Percentiles rank a stretch among this genome's conserved stretches.
These are phyloP conservation scores for Orussus abietinus DNA, from an alignment of 1,140 invertebrate species.

Conservation along the genomic window DNA sequence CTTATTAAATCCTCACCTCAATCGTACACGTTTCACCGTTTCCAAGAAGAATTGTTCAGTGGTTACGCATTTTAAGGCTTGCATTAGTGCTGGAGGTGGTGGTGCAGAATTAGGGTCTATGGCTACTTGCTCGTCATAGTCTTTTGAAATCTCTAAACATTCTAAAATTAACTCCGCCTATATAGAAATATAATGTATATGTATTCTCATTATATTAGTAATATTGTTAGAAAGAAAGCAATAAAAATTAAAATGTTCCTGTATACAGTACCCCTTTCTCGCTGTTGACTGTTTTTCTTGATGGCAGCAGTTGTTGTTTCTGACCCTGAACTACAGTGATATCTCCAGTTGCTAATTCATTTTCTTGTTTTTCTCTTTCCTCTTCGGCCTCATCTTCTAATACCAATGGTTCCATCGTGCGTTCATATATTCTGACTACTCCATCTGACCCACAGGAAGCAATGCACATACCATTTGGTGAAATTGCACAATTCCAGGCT, in stretches of 20 bases:
- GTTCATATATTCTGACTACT: conserved; percentile 82
- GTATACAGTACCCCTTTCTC: conserved; percentile 70
- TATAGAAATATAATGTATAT: conserved; percentile 25
- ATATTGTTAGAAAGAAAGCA: too few relatives aligned
- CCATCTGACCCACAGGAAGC: conserved; percentile 85
- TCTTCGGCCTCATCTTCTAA: conserved; percentile 88
- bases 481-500: conserved; percentile 71
- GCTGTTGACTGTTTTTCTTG: conserved; percentile 85
- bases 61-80: conserved; percentile 68
- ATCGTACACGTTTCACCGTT: conserved; percentile 71
- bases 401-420: conserved; percentile 84
- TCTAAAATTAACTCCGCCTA: conserved; percentile 87
- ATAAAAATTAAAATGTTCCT: conserved; percentile 7
- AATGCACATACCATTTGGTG: conserved; percentile 75
- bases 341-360: conserved; percentile 70
- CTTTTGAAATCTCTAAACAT: conserved; percentile 76
- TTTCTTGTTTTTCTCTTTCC: conserved; percentile 69
- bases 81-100: conserved; percentile 69
- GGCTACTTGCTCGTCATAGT: conserved; percentile 58
- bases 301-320: conserved; percentile 74
- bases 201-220: too few relatives aligned
- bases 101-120: conserved; percentile 43
- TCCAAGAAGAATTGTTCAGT: conserved; percentile 78
- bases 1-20: conserved; percentile 54
- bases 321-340: conserved; percentile 64